Evolutionary conservation across 2,797 vertebrate species (phyloP).

Genomic region (Cuculus canorus): DNA sequence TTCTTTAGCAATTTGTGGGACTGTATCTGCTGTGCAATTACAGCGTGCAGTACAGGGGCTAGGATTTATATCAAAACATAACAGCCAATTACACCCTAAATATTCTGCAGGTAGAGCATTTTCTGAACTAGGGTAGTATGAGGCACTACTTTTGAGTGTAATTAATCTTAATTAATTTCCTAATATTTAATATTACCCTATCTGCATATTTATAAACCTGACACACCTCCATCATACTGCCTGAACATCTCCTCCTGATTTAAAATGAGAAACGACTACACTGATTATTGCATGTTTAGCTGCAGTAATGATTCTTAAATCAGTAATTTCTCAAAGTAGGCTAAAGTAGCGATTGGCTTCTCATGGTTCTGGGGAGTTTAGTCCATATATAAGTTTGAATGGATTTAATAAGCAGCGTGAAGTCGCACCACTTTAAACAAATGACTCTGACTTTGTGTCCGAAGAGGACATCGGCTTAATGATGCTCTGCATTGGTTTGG

Average conservation of each 20-base stretch:
- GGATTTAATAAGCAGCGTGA: neutral
- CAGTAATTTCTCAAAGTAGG: slow-evolving; percentile 4
- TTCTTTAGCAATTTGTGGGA: neutral
- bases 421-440: neutral
- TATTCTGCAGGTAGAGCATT: slow-evolving; percentile 36
- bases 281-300: slow-evolving; percentile 58
- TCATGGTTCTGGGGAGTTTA: slow-evolving; percentile 9
- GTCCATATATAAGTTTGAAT: neutral
- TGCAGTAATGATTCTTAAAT: slow-evolving; percentile 45
- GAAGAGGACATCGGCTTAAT: neutral
- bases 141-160: slow-evolving; percentile 7
- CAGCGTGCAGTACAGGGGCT: neutral
- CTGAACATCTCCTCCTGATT: slow-evolving; percentile 49
- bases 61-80: neutral
- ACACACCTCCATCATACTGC: slow-evolving; percentile 51
- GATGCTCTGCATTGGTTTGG: neutral
- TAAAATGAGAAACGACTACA: slow-evolving; percentile 55
- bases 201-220: slow-evolving; percentile 50
- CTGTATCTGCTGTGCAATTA: neutral
- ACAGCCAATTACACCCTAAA: slow-evolving; percentile 13
- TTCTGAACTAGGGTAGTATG: slow-evolving; percentile 14
- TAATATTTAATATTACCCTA: slow-evolving; percentile 57
- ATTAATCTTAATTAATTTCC: slow-evolving; percentile 67
- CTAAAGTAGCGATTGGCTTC: neutral
- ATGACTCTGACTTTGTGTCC: neutral